phyloP scores from a whole-genome alignment of 2,888 invertebrate species.

The Nebria salina region DNA sequence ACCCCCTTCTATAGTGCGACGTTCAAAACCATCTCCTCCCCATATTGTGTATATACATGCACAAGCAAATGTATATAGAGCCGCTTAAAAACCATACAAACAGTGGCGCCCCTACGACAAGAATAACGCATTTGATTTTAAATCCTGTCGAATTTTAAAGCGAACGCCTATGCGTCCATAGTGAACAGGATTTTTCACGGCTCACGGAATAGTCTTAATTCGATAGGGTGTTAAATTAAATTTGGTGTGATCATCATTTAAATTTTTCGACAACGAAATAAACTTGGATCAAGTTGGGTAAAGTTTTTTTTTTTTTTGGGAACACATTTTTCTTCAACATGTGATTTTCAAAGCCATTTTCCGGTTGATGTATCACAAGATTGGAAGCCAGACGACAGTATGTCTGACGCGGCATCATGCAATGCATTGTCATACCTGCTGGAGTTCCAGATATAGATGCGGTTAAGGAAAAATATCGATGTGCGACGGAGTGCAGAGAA shows the following conservation, averaged over 20 bases:
- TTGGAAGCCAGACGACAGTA: slow-evolving; percentile 26
- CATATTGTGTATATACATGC: background rate
- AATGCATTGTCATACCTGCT: slow-evolving; percentile 17
- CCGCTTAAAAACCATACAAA: background rate
- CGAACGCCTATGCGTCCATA: background rate
- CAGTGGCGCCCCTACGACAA: slow-evolving; percentile 1
- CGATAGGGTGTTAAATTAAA: slow-evolving; percentile 8
- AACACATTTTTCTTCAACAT: slow-evolving; percentile 39
- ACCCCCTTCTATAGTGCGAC: slow-evolving; percentile 16
- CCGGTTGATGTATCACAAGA: slow-evolving; percentile 45
- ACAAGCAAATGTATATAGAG: slow-evolving; percentile 10
- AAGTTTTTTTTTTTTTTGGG: background rate
- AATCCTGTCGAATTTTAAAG: background rate
- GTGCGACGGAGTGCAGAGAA: background rate
- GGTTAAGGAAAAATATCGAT: background rate
- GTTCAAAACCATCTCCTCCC: slow-evolving; percentile 9
- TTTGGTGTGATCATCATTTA: background rate
- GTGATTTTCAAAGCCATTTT: slow-evolving; percentile 47
- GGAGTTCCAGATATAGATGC: background rate
- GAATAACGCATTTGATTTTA: background rate
- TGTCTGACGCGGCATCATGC: slow-evolving; percentile 23
- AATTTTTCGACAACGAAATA: too few relatives aligned
- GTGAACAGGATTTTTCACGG: background rate
- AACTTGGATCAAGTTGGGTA: too few relatives aligned
- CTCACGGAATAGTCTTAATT: slow-evolving; percentile 5